These are phyloP conservation scores for Nycticryphes semicollaris DNA, from an alignment of 2,113 vertebrate species.

Conservation along the genomic window DNA sequence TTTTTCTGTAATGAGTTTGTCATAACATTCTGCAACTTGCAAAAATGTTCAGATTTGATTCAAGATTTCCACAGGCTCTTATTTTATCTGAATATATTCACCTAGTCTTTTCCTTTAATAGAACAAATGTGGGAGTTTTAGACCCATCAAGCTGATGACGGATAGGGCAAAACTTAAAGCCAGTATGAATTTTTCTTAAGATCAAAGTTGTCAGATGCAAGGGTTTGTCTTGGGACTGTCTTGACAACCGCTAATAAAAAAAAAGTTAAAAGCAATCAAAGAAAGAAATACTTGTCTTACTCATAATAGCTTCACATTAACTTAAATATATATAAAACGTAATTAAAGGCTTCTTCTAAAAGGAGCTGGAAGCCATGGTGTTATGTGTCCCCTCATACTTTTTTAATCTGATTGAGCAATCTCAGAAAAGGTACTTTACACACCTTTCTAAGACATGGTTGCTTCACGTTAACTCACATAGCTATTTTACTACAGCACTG, in stretches of 20 bases:
- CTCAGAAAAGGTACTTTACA: background rate
- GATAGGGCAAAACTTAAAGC: background rate
- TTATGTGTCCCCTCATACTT: background rate
- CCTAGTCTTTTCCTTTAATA: background rate
- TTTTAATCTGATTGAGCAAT: conserved; percentile 8
- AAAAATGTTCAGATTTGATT: background rate
- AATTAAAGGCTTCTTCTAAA: conserved; percentile 44
- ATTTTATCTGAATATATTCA: background rate
- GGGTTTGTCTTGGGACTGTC: background rate
- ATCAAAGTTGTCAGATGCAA: conserved; percentile 37
- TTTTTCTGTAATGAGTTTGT: background rate
- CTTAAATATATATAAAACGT: background rate
- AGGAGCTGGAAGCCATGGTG: conserved; percentile 4
- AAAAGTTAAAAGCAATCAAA: conserved; percentile 47
- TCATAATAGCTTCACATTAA: conserved; percentile 41
- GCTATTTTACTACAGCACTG: background rate
- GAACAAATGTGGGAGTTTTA: background rate
- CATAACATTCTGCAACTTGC: background rate
- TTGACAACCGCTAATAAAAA: conserved; percentile 47
- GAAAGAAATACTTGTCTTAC: conserved; percentile 20
- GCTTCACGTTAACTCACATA: background rate
- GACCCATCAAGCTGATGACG: background rate
- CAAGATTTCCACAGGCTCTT: background rate
- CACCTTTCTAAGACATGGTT: background rate
- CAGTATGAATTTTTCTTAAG: conserved; percentile 13